Base-by-base conservation (phyloP, 2,888 invertebrate species). In the Esperia sulphurella region DNA sequence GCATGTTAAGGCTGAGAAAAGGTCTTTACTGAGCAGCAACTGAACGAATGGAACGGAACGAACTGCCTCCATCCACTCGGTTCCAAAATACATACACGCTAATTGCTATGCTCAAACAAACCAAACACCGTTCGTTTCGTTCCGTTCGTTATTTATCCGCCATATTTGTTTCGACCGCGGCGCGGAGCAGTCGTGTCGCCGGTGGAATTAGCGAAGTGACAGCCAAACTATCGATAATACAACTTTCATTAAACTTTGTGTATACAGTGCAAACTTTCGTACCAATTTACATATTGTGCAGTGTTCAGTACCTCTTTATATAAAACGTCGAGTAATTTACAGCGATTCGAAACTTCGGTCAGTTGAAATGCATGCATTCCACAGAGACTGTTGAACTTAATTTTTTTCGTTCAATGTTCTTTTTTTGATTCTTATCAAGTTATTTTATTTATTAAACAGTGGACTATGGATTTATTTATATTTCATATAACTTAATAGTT, bases 341-440 rank as follows among this genome's bases (percentile, higher is more conserved):
- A 60, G 68, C 61, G 63, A 68, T 68, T 68, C 2, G 65, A 70
- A 65, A 60, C 63, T 64, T 63, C 62, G 63, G 64, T 71, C 65
- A 72, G 72, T 83, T 77, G 77, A 85, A 86, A 86, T 84, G 83
- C 81, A 83, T 75, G 83, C 88, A 89, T 89, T 87, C 88, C 88
- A 74, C 52, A 54, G 75, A 83, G 88, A 80, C 80, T 89, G 76
- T 87, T 89, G 88, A 89, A 89, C 88, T 83, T 83, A 63, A 64
- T 79, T 82, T 83, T 78, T 73, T 68, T 68, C 64, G 63, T 73
- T 71, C 68, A 66, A 74, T 79, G 77, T 75, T 72, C 78, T 69
- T 73, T 83, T 84, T 21, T 83, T 75, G 73, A 82, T 82, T 77
- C 65, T 77, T 81, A 83, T 82, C 77, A 75, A 74, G 71, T 62